Base-by-base conservation (phyloP, 1,140 invertebrate species). In the Neomicropteryx cornuta region DNA sequence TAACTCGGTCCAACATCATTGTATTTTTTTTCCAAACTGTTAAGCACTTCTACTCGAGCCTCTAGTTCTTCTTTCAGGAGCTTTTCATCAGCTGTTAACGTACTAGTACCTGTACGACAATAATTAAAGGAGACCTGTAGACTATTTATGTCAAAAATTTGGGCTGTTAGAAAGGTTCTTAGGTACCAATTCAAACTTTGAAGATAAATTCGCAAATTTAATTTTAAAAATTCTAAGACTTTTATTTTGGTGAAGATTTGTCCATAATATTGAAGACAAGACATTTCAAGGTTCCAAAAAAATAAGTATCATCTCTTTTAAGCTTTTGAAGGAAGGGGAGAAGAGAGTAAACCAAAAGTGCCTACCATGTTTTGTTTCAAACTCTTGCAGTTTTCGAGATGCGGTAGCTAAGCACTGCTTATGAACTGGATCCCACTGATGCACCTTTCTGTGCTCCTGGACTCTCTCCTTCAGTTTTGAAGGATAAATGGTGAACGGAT, bases 51-150 rank as follows among this genome's bases (percentile, higher is more conserved):
- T 21, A 96, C 62, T 53, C 80, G 77, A 13, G 80, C 76, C 51
- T 95, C 90, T 2, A 92, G 57, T 55, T 99, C 88, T 58, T 98
- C 94, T 57, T 91, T 91, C 18, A 75, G 60, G 5, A 89, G 62
- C 66, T 92, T 94, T 32, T 95, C 85, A 43, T 83, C 72, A 44
- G 74, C 50, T 43, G 66, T 75, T 5, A 73, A 51, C 19, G 59
- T 68, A 51, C 57, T 24, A 55, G 61, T 46, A 66, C 62, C 44
- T 59, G 43, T 18, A 53, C 42, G 36, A 27, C 5, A 40, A 41
- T 48, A 46, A 14, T 32, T 16, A 32, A 13, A n/a, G n/a, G n/a
- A n/a, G n/a, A n/a, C n/a, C n/a, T 22, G 31, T 36, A 16, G 4
- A 30, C 36, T n/a, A 29, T 17, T 41, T 20, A 44, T 8, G 8